phyloP scores from a whole-genome alignment of 1,140 invertebrate genomes.

The Brachionus angularis region DNA sequence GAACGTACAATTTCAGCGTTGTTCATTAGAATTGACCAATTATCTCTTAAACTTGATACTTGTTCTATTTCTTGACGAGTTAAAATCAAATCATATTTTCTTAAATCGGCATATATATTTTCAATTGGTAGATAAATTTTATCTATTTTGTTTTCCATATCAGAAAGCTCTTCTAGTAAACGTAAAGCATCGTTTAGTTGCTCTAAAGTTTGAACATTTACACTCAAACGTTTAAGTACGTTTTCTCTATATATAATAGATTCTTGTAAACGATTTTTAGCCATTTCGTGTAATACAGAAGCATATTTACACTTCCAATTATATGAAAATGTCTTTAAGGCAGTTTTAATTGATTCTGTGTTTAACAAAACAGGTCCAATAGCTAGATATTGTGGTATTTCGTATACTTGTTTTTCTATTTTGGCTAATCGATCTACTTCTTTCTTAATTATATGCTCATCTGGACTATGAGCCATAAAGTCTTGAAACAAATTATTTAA shows the following conservation, averaged over 20 bases:
- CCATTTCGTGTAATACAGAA: constrained; percentile 55
- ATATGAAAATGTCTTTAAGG: constrained; percentile 56
- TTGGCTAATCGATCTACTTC: constrained; percentile 38
- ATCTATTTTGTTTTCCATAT: constrained; percentile 59
- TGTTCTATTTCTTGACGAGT: constrained; percentile 55
- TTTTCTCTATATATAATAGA: constrained; percentile 53
- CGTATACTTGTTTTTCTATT: constrained; percentile 53
- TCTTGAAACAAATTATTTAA: constrained; percentile 56
- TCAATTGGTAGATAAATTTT: constrained; percentile 58
- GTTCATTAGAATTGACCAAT: constrained; percentile 54
- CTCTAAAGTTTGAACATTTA: constrained; percentile 54
- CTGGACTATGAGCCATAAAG: constrained; percentile 54
- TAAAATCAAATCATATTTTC: constrained; percentile 48
- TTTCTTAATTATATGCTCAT: constrained; percentile 50
- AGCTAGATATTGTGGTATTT: constrained; percentile 51
- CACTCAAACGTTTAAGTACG: constrained; percentile 52
- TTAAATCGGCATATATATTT: constrained; percentile 55
- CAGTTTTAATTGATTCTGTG: constrained; percentile 54
- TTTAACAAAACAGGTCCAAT: constrained; percentile 53
- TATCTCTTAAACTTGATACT: constrained; percentile 52
- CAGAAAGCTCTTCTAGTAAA: constrained; percentile 55
- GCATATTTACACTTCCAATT: constrained; percentile 58
- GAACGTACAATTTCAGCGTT: constrained; percentile 54
- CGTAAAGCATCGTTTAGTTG: constrained; percentile 56
- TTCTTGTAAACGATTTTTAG: constrained; percentile 53